Evolutionary conservation across 2,888 invertebrate genomes (phyloP), one percentile per base, ranked within the genome.

Genomic region (Lasiommata megera): DNA sequence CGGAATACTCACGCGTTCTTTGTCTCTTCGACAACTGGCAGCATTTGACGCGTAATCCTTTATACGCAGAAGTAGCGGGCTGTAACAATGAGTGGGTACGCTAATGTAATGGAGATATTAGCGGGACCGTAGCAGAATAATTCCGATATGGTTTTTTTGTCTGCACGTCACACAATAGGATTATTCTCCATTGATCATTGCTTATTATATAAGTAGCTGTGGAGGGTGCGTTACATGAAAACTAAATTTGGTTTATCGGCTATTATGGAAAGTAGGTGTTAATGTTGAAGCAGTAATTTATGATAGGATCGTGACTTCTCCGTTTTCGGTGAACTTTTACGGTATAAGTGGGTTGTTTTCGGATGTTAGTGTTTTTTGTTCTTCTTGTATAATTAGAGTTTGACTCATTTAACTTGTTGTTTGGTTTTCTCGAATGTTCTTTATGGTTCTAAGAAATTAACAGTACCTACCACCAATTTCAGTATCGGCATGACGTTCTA

Each of bases 181-280:
- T 90, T 89, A 90, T 85, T 88, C 87, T 82, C 87, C 88, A 89
- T 88, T 89, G 90, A 90, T 90, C 89, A 89, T 79, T 84, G 87
- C 88, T 88, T 89, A 89, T 86, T 88, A 88, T 85, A 89, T 88
- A 88, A 89, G 88, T 84, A 85, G 87, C 79, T 76, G 72, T 69
- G 70, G 81, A 88, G 90, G 89, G 89, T 87, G 86, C 78, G 86
- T 79, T 81, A 90, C 89, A 89, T 87, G 89, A 85, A 90, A 90
- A 89, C 88, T 87, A 89, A 90, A 90, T 90, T 90, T 90, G 88
- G 89, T 89, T 89, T 89, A 89, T 89, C 89, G 89, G 84, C 87
- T 86, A 86, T 89, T 89, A 90, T 89, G 90, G 87, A 87, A 88
- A 89, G 86, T 88, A 88, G 88, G 89, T 89, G 90, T 83, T 88